These are phyloP conservation scores for Petrocephalus schoutedeni DNA, from an alignment of 2,797 vertebrate genomes.

Conservation along the genomic window DNA sequence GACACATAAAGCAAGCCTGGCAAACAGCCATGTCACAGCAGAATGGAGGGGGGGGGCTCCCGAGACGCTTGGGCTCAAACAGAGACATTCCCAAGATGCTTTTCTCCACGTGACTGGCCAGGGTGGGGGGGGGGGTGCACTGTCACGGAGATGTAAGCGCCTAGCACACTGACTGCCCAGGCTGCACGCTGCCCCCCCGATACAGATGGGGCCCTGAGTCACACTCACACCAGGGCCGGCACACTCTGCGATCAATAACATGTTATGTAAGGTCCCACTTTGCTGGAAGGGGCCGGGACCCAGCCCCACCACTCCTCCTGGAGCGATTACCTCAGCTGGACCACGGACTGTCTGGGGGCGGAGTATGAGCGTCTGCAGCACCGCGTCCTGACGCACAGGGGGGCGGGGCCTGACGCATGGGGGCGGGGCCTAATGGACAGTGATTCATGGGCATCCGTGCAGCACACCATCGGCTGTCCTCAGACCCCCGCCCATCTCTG, in stretches of 20 bases:
- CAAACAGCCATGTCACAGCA: neutral
- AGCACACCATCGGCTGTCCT: constrained; percentile 26
- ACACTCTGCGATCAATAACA: constrained; percentile 60
- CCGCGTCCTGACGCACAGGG: neutral
- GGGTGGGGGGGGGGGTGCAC: neutral
- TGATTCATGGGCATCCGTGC: constrained; percentile 24
- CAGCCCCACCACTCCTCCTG: constrained; percentile 25
- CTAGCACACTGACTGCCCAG: neutral
- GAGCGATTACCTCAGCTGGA: neutral
- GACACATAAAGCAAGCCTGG: neutral
- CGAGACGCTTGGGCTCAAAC: neutral
- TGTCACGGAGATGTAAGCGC: neutral
- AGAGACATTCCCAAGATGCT: neutral
- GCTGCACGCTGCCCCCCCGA: neutral
- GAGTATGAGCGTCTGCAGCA: neutral
- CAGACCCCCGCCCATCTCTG: constrained; percentile 11
- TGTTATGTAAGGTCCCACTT: constrained; percentile 63
- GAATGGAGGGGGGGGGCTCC: neutral
- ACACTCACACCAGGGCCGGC: constrained; percentile 1
- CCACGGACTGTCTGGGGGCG: neutral
- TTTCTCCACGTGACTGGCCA: neutral
- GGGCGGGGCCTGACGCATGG: neutral
- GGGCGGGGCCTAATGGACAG: neutral
- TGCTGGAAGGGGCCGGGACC: constrained; percentile 62
- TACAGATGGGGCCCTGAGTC: neutral